Evolutionary conservation across 2,797 vertebrate species (phyloP).

Genomic region (Alca torda): DNA sequence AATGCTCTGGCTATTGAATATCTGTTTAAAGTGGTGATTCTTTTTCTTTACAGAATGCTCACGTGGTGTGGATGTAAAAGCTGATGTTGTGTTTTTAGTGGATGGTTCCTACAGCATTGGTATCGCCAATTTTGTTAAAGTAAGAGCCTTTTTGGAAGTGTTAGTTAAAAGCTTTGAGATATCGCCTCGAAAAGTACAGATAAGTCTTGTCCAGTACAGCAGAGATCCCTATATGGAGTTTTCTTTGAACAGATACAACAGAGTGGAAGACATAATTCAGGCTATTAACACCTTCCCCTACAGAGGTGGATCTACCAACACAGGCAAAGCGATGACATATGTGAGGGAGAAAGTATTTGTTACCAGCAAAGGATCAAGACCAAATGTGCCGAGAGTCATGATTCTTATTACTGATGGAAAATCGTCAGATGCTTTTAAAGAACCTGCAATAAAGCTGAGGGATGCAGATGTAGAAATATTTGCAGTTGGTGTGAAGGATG

Average conservation of each 20-base stretch:
- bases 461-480: slow-evolving; percentile 93
- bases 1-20: not conserved
- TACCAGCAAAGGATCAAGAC: slow-evolving; percentile 84
- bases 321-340: slow-evolving; percentile 94
- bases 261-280: slow-evolving; percentile 85
- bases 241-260: slow-evolving; percentile 88
- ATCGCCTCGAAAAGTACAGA: slow-evolving; percentile 89
- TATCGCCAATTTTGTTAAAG: slow-evolving; percentile 95
- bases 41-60: slow-evolving; percentile 87
- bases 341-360: slow-evolving; percentile 92
- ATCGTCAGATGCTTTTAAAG: slow-evolving; percentile 94
- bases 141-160: slow-evolving; percentile 93
- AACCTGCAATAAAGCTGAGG: slow-evolving; percentile 87
- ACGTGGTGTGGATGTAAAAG: slow-evolving; percentile 92
- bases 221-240: slow-evolving; percentile 95
- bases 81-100: slow-evolving; percentile 95
- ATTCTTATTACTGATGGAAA: slow-evolving; percentile 99
- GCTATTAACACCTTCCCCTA: slow-evolving; percentile 94
- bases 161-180: slow-evolving; percentile 95
- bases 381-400: slow-evolving; percentile 89
- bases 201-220: slow-evolving; percentile 98
- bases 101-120: slow-evolving; percentile 99
- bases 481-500: slow-evolving; percentile 96
- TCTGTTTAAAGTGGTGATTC: not conserved
- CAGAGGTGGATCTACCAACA: slow-evolving; percentile 97